Evolutionary conservation across 2,797 vertebrate genomes (phyloP), one percentile per base, ranked within the genome.

Genomic region (Pteropus rufus): DNA sequence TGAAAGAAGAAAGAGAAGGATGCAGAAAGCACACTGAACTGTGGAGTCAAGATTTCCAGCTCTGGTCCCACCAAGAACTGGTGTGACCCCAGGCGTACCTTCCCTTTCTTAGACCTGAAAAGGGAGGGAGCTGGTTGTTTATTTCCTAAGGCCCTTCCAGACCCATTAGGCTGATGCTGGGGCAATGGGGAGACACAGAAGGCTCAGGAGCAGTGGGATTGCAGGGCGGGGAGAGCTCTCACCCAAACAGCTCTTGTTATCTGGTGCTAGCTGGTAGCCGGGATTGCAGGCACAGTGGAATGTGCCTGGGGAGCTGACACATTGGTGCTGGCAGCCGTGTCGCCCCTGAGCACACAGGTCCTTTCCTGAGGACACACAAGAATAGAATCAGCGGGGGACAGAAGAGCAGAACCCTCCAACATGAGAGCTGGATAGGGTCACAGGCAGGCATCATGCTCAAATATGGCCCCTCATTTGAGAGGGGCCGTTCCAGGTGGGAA

Each of bases 271-370:
- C 4, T 97, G 98, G 98, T 99, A 99, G 72, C 99, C 99, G 0
- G 98, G 98, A 97, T 99, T 98, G 97, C 99, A 99, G 69, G 99
- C 98, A 16, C 99, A 99, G 95, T 98, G 98, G 98, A 98, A 99
- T 11, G 99, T 99, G 81, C 98, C 98, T 0, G 98, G 98, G 14
- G 98, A 98, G 62, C 98, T 99, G 97, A 99, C 92, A 60, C 99
- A 99, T 96, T 98, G 98, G 93, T 99, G 99, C 96, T 99, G 99
- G 95, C 99, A 99, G 97, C 99, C 99, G 0, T 99, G 99, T 18
- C 98, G 98, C 24, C 97, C 98, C 93, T 99, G 99, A 96, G 99
- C 5, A 67, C 99, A 99, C 97, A 98, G 97, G 94, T 99, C 99
- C 94, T 98, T 97, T 67, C 99, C 99, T 99, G 91, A 56, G 97